A percentile compares a stretch with the other conserved stretches of the same genome.
Conservation (phyloP, 1,140 invertebrate genomes). For the Trachymyrmex cornetzi region DNA sequence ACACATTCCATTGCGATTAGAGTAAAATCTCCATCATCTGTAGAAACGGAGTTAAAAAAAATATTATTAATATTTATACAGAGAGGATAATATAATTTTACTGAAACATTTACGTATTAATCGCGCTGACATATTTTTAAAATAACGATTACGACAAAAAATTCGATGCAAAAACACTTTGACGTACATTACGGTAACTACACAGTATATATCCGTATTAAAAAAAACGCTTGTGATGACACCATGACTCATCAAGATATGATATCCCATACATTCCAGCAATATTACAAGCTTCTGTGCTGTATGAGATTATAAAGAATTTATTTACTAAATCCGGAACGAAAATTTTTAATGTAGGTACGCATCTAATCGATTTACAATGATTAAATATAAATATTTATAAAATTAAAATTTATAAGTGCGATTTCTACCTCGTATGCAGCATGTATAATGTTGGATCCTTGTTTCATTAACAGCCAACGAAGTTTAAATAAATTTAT, state of each 20-base stretch:
- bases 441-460: neutral
- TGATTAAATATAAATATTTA: constrained; percentile 10
- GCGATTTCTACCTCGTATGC: neutral
- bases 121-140: neutral
- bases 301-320: neutral
- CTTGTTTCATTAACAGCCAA: neutral
- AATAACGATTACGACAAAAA: neutral
- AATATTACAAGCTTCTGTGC: too few species aligned
- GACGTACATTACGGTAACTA: neutral
- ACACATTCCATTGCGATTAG: neutral
- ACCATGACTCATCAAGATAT: neutral
- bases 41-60: constrained; percentile 4
- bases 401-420: neutral
- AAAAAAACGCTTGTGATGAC: neutral
- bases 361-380: neutral
- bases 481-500: neutral
- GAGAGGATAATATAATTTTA: neutral
- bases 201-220: neutral
- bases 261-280: neutral
- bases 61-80: neutral
- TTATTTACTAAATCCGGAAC: too few species aligned
- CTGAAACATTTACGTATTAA: neutral
- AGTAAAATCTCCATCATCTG: neutral
- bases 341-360: too few species aligned
- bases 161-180: neutral